phyloP scores from a whole-genome alignment of 2,888 invertebrate genomes.

The Steinernema carpocapsae region DNA sequence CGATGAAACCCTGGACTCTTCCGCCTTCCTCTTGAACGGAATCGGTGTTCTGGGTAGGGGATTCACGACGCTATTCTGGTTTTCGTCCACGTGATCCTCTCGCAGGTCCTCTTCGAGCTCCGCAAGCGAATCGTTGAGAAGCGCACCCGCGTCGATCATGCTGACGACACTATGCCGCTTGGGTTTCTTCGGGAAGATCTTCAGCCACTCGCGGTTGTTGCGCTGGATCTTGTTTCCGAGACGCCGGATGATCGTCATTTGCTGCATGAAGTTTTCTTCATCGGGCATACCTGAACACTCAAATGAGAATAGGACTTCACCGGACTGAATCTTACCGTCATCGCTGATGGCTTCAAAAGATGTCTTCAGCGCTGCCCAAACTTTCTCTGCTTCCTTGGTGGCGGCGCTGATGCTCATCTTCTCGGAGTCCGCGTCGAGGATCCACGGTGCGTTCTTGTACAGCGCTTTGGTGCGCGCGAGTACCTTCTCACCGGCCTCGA shows the following conservation, averaged over 20 bases:
- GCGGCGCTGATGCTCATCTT: background rate
- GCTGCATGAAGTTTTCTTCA: slow-evolving; percentile 21
- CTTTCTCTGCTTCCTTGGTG: background rate
- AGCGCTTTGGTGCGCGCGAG: background rate
- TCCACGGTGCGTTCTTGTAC: slow-evolving; percentile 14
- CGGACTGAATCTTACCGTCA: background rate
- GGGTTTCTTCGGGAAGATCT: background rate
- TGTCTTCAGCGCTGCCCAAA: background rate
- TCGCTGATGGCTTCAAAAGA: background rate
- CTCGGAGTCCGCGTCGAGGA: background rate
- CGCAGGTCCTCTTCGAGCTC: background rate
- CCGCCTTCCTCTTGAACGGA: background rate
- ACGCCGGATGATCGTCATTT: slow-evolving; percentile 19
- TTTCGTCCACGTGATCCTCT: background rate
- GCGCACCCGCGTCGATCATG: background rate
- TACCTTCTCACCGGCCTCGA: slow-evolving; percentile 17
- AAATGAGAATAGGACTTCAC: background rate
- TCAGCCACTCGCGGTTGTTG: slow-evolving; percentile 22
- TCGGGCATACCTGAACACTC: background rate
- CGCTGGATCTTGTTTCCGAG: slow-evolving; percentile 15
- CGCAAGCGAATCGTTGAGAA: slow-evolving; percentile 13
- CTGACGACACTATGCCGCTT: background rate
- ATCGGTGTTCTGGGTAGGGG: background rate
- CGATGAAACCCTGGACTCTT: too few species aligned
- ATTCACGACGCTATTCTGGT: background rate